Conservation (phyloP, 2,888 invertebrate genomes). For the Acanthococcus lagerstroemiae region DNA sequence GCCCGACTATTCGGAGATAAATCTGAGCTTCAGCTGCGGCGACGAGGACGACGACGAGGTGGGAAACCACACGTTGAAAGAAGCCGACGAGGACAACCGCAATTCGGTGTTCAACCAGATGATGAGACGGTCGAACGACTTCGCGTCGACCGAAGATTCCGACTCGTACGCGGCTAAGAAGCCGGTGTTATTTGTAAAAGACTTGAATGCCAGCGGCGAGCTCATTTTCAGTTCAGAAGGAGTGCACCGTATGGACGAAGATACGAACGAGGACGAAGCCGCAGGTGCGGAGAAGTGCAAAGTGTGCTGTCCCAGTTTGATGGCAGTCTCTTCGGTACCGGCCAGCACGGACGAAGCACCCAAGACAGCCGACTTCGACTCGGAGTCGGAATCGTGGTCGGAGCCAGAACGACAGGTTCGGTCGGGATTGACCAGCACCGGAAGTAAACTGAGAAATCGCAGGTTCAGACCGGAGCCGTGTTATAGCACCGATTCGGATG, state of each 20-base stretch:
- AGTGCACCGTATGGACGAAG: not conserved
- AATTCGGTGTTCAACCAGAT: not conserved
- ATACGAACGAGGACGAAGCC: not conserved
- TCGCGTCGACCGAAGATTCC: slow-evolving; percentile 17
- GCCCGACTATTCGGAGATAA: slow-evolving; percentile 38
- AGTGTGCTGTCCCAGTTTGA: not conserved
- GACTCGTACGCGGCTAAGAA: not conserved
- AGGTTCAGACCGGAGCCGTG: not conserved
- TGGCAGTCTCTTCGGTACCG: slow-evolving; percentile 34
- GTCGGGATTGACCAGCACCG: slow-evolving; percentile 49
- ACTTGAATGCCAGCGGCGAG: not conserved
- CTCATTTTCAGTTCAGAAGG: not conserved
- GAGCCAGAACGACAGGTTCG: slow-evolving; percentile 77
- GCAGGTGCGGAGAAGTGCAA: not conserved
- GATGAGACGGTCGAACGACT: not conserved
- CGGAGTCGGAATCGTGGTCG: slow-evolving; percentile 78
- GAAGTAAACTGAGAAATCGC: not conserved
- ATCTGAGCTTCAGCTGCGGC: slow-evolving; percentile 35
- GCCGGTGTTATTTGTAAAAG: not conserved
- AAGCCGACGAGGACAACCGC: slow-evolving; percentile 14
- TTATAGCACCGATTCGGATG: slow-evolving; percentile 12
- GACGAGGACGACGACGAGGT: slow-evolving; percentile 35
- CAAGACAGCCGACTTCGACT: slow-evolving; percentile 41
- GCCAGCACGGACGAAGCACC: slow-evolving; percentile 39
- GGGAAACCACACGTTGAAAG: slow-evolving; percentile 16